phyloP scores from a whole-genome alignment of 2,888 invertebrate genomes.

The Caenorhabditis sp. region DNA sequence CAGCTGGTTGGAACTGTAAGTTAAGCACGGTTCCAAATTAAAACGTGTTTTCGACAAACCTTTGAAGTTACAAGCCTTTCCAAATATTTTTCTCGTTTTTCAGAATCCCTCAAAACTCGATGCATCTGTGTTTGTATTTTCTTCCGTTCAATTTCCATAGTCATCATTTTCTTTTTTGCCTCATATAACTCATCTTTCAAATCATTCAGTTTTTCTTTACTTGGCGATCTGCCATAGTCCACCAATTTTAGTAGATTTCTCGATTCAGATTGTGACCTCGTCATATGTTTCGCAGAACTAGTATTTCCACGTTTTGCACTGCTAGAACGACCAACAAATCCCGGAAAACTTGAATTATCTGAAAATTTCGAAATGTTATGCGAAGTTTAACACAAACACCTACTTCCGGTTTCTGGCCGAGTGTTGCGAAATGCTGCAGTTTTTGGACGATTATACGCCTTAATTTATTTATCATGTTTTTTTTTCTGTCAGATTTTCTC shows the following conservation, averaged over 20 bases:
- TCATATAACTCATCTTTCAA: slow-evolving; percentile 33
- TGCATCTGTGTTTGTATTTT: slow-evolving; percentile 39
- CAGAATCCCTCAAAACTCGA: slow-evolving; percentile 40
- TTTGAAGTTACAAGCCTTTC: slow-evolving; percentile 42
- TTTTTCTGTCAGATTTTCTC: not conserved
- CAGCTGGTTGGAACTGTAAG: slow-evolving; percentile 51
- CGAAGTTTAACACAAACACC: not conserved
- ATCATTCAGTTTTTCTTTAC: slow-evolving; percentile 36
- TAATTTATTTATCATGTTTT: slow-evolving; percentile 1
- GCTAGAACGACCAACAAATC: not conserved
- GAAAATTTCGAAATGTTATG: not conserved
- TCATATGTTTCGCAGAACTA: not conserved
- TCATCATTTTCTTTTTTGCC: slow-evolving; percentile 36
- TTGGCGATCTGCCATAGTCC: slow-evolving; percentile 30
- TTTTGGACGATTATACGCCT: slow-evolving; percentile 30
- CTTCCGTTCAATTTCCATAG: slow-evolving; percentile 23
- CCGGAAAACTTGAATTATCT: not conserved
- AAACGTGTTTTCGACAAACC: no score
- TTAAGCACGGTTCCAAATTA: not conserved
- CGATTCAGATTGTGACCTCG: slow-evolving; percentile 31
- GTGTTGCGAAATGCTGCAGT: slow-evolving; percentile 29
- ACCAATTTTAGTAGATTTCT: slow-evolving; percentile 18
- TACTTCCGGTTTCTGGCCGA: slow-evolving; percentile 22
- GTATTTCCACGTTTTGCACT: not conserved
- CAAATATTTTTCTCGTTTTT: slow-evolving; percentile 41